Base-by-base conservation (phyloP, 2,797 vertebrate species). In the Fistularia tabacaria region DNA sequence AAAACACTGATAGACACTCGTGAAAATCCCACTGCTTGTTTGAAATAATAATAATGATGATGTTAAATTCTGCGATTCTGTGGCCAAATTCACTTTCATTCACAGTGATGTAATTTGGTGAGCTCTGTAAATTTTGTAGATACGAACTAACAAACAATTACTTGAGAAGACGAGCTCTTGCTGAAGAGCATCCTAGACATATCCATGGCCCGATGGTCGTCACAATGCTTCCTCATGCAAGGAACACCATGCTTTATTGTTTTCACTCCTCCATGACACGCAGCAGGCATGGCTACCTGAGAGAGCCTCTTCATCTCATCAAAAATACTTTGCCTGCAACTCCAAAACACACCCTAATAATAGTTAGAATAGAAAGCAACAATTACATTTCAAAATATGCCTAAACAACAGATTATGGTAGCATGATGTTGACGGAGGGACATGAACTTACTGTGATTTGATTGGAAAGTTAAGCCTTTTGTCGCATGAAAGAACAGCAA, bases 301-400 rank as follows among this genome's bases (percentile, higher is more conserved):
- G 92, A 87, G 87, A 95, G 93, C 87, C 90, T 98, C 93, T 94
- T 97, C 93, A 98, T 96, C 88, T 99, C 96, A 90, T 96, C 93
- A 93, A 98, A 95, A 91, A 97, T 92, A 94, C 86, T 98, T 81
- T 98, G 94, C 91, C 95, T 96, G 94, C 93, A 96, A 90, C 92
- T 96, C 96, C 95, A 95, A 94, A 97, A 95, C 85, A 93, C 79
- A 86, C 90, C 95, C 96, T 98, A 89, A 80, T 71, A 83, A 87
- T 64, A 70, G 51, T 48, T 42, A 6, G 47, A 37, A 37, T 66
- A 15, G 66, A 65, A 13, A 64, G 47, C 13, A 76, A 55, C 10
- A 67, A 46, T 10, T 57, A 69, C 65, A 43, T 12, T 11, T 12
- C 10, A 39, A 76, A 55, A 65, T 11, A 62, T 6, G 74, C 46